Evolutionary conservation across 2,888 invertebrate species (phyloP), one percentile per base, ranked within the genome.

Genomic region (Eledona agricola): DNA sequence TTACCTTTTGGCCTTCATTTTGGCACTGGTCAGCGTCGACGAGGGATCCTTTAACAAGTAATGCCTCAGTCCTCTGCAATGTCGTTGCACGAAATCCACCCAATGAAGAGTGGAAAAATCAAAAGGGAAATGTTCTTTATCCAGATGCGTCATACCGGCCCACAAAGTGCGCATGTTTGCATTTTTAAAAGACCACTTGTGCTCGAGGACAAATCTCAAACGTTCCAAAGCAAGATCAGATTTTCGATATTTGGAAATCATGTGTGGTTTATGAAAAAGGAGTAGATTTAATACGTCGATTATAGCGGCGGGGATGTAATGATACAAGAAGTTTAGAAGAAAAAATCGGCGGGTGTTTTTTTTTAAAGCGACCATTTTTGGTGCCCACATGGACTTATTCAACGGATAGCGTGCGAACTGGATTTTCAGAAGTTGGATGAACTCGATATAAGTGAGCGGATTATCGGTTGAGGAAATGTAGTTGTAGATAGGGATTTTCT

Each of bases 381-480:
- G 59, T 4, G 59, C 55, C 85, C 85, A 86, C 0, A 83, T 74
- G 4, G 80, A 77, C 20, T 78, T 79, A 0, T 77, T 77, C 19
- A 81, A 72, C 0, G 84, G 84, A 51, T 80, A 79, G 1, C 74
- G 60, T 6, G 77, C 64, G 0, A 83, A 81, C 47, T 83, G 78
- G 3, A 73, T 72, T 60, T 81, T 57, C 56, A 82, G 83, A 2
- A 79, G 71, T 0, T 71, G 50, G 63, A 77, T 72, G 63, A 90
- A 90, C 28, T 87, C 81, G 0, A 79, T 81, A 96, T 96, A 97
- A 0, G 85, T 86, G 28, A 96, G 77, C 1, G 86, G 85, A 69
- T 93, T 92, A 54, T 89, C 83, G 1, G 81, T 79, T 0, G 91
- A 89, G 1, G 94, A 90, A 1, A 93, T 90, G 72, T 87, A 92